Evolutionary conservation across 2,113 vertebrate species (phyloP), one percentile per base, ranked within the genome.

Genomic region (Corythoichthys intestinalis): DNA sequence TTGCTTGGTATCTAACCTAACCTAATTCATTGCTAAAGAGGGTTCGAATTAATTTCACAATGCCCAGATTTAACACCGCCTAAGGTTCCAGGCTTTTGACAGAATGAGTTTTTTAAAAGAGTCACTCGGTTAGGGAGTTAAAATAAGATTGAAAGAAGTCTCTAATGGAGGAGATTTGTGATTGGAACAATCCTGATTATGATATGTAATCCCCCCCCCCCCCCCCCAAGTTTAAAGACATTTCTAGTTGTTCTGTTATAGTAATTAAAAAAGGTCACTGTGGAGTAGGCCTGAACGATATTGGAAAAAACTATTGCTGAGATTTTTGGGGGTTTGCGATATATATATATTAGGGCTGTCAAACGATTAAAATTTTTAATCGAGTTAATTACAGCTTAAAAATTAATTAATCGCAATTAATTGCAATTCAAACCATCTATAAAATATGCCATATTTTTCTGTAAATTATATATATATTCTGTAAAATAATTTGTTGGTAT

Each of bases 1-100:
- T 69, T 77, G 74, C 79, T 83, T 79, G 46, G 73, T 90, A 89
- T 91, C 86, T 86, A 84, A 82, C 83, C 85, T 90, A 92, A 91
- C 91, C 89, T 86, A 90, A 80, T 92, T 92, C 85, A 86, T 70
- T 75, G 73, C 90, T 87, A 90, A 89, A 88, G 86, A 86, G 82
- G 87, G 85, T 85, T 84, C 58, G 84, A 91, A 92, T 93, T 92
- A 91, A 92, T 92, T 93, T 91, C 87, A 86, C 89, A 88, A 90
- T 85, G 91, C 81, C 79, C 90, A 89, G 92, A 91, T 91, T 91
- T 93, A 91, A 91, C 86, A 89, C 86, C 83, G 92, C 91, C 91
- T 87, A 86, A 86, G 89, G 92, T 90, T 85, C 79, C 74, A 81
- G 86, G 82, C 90, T 91, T 47, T 88, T 84, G 77, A 88, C 86